These are phyloP conservation scores for Sesia apiformis DNA, from an alignment of 2,888 invertebrate genomes.

Conservation along the genomic window DNA sequence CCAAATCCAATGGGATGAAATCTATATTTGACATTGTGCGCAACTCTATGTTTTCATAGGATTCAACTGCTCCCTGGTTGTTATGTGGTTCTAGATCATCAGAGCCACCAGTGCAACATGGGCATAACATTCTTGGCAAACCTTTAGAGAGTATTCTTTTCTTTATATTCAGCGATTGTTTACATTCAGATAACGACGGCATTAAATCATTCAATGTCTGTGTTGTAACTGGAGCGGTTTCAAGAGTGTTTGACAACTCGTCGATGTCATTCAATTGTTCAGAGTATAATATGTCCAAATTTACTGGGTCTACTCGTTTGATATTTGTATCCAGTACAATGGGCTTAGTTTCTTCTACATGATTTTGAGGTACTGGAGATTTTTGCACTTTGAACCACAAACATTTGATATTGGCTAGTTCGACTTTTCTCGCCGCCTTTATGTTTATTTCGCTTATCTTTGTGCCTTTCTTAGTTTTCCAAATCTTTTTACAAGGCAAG, in stretches of 20 bases:
- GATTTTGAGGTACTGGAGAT: conserved; percentile 20
- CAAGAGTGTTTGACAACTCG: not conserved
- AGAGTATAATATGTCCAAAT: not conserved
- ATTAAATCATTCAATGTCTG: not conserved
- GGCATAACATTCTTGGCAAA: conserved; percentile 36
- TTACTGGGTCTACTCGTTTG: not conserved
- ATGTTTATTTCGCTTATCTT: not conserved
- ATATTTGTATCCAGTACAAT: not conserved
- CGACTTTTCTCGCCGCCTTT: not conserved
- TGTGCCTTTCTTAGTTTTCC: not conserved
- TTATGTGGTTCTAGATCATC: conserved; percentile 20
- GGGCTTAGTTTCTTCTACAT: not conserved
- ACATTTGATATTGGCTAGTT: conserved; percentile 10
- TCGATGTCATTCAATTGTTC: not conserved
- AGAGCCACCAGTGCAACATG: conserved; percentile 44
- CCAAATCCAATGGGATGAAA: conserved; percentile 25
- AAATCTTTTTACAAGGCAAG: not conserved
- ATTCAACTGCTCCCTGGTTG: conserved; percentile 19
- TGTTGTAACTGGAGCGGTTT: not conserved
- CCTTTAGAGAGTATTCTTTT: conserved; percentile 18
- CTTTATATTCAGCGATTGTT: conserved; percentile 4
- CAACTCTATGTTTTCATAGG: conserved; percentile 45
- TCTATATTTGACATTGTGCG: conserved; percentile 18
- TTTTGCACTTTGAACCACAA: conserved; percentile 42
- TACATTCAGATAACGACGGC: not conserved